Base-by-base conservation (phyloP, 2,888 invertebrate genomes). In the Sarcophaga variegata region DNA sequence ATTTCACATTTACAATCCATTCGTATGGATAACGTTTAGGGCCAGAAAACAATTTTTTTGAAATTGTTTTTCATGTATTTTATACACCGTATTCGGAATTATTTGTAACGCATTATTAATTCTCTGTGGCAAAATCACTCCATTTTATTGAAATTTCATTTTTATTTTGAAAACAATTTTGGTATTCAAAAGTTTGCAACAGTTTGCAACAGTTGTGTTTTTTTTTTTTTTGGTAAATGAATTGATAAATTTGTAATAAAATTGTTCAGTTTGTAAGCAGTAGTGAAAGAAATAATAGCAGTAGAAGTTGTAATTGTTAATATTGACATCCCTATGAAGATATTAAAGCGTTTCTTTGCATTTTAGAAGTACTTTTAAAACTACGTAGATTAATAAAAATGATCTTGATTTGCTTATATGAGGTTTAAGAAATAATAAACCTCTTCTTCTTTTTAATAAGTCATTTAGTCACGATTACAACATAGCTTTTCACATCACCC, bases 81-180 rank as follows among this genome's bases (percentile, higher is more conserved):
- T 17, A 54, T 54, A 17, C 17, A 14, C 54, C 3, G 54, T 22
- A 66, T 66, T 76, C 64, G 59, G 64, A 76, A 76, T 66, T 64
- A 76, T 76, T 76, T 66, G 64, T 66, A 66, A 76, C 76, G 76
- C 76, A 76, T 66, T 76, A 76, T 54, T 54, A 54, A 54, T 54
- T 54, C 17, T 54, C 17, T 54, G 17, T 17, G 17, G 17, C 54
- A 54, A 54, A 12, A 17, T 12, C 54, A 54, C 12, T 54, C 0
- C 17, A 54, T 54, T 54, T 54, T 54, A 54, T 54, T 54, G 17
- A 54, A 54, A 54, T 54, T 54, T 4, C 12, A 54, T 54, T 54
- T 54, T 54, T 54, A 54, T 54, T 54, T 14, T 4, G 5, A 54
- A 54, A 54, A 54, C 4, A 54, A 54, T 17, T 54, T 17, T 17